Evolutionary conservation across 2,797 vertebrate genomes (phyloP).

Genomic region (Acanthis flammea): DNA sequence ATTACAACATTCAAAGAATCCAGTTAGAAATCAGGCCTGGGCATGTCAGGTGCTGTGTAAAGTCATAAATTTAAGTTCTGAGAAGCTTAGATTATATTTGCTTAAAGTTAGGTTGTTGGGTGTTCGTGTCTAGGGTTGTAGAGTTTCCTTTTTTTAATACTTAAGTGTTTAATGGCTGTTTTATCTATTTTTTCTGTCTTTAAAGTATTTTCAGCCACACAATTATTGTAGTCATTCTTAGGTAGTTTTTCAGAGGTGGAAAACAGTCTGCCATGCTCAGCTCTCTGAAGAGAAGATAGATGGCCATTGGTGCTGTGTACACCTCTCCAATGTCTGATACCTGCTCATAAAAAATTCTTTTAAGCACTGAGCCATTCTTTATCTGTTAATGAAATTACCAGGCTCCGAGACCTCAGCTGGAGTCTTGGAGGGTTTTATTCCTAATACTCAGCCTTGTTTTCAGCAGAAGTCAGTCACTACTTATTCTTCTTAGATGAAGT

Average conservation of each 20-base stretch:
- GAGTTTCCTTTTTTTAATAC: neutral
- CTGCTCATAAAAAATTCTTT: neutral
- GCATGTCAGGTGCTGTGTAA: neutral
- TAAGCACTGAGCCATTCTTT: neutral
- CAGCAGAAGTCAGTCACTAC: neutral
- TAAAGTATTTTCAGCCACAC: neutral
- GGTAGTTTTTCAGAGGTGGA: neutral
- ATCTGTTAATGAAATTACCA: neutral
- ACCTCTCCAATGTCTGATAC: neutral
- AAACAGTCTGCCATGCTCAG: neutral
- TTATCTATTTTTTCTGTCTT: neutral
- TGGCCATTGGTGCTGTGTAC: neutral
- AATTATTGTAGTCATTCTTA: neutral
- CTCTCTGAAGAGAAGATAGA: neutral
- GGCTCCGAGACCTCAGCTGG: neutral
- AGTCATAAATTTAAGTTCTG: neutral
- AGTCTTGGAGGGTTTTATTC: neutral
- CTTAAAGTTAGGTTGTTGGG: neutral
- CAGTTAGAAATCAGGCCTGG: neutral
- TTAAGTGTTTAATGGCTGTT: neutral
- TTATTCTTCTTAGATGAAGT: neutral
- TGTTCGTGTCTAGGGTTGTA: neutral
- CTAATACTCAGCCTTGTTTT: neutral
- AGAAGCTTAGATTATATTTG: neutral
- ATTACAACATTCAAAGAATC: neutral